Evolutionary conservation across 2,888 invertebrate species (phyloP), one percentile per base, ranked within the genome.

Genomic region (Pandemis corylana): DNA sequence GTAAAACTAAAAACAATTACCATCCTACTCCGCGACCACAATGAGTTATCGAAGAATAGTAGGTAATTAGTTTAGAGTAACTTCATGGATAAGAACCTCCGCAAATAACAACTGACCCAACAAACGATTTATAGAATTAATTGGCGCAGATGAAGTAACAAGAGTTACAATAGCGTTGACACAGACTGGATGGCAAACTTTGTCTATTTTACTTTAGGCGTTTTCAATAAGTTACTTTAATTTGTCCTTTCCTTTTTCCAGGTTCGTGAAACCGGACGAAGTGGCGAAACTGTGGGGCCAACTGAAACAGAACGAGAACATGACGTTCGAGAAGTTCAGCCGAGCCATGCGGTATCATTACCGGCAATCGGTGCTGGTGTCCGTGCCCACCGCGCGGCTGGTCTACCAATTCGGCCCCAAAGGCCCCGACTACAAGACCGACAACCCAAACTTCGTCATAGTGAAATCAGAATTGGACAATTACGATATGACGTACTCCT

Each of bases 301-400:
- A 77, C 88, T 97, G 87, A 98, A 98, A 87, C 96, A 97, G 87
- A 98, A 98, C 86, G 96, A 96, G 68, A 96, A 96, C 86, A 98
- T 98, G 98, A 98, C 97, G 61, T 98, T 98, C 86, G 98, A 98
- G 89, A 98, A 98, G 91, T 96, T 98, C 83, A 98, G 98, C 89
- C 92, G 98, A 78, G 98, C 98, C 15, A 97, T 98, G 97, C 96
- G 97, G 87, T 97, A 97, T 89, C 97, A 97, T 90, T 97, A 97
- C 93, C 96, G 96, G 84, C 96, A 96, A 82, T 92, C 96, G 79
- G 97, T 97, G 36, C 95, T 97, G 72, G 95, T 96, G 68, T 97
- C 97, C 5, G 97, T 97, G 10, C 95, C 96, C 74, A 97, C 97
- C 12, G 95, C 96, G 61, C 95, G 97, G 68, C 94, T 97, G 77